phyloP scores from a whole-genome alignment of 2,113 vertebrate species.

The Circaetus cinerascens region DNA sequence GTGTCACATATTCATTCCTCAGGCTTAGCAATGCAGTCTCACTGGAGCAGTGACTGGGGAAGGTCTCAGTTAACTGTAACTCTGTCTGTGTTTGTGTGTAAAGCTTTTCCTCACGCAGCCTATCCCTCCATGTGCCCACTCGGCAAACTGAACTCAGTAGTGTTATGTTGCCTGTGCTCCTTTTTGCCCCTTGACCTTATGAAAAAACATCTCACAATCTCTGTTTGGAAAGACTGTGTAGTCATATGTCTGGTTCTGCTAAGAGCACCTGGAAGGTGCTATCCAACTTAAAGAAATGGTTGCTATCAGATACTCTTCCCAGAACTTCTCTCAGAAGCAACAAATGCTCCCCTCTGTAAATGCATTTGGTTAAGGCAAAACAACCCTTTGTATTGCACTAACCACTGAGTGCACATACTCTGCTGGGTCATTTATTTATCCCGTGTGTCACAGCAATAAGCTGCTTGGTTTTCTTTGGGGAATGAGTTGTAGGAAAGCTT shows the following conservation, averaged over 20 bases:
- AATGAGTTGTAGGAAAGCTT: neutral
- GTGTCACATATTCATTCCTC: neutral
- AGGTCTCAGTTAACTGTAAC: neutral
- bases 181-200: neutral
- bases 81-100: neutral
- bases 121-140: neutral
- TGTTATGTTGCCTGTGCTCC: neutral
- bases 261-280: neutral
- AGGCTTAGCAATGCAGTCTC: neutral
- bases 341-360: neutral
- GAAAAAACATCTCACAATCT: neutral
- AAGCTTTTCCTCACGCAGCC: neutral
- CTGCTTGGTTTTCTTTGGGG: neutral
- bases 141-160: neutral
- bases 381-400: neutral
- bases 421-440: neutral
- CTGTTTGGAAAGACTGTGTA: neutral
- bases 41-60: neutral
- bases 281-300: neutral
- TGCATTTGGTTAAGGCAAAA: neutral
- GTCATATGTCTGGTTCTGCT: neutral
- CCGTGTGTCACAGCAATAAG: neutral
- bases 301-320: neutral
- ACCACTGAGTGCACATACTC: neutral
- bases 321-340: neutral